Percentiles rank a stretch among this genome's conserved stretches.
Conservation (phyloP, 2,113 vertebrate genomes). For the Nestor notabilis region DNA sequence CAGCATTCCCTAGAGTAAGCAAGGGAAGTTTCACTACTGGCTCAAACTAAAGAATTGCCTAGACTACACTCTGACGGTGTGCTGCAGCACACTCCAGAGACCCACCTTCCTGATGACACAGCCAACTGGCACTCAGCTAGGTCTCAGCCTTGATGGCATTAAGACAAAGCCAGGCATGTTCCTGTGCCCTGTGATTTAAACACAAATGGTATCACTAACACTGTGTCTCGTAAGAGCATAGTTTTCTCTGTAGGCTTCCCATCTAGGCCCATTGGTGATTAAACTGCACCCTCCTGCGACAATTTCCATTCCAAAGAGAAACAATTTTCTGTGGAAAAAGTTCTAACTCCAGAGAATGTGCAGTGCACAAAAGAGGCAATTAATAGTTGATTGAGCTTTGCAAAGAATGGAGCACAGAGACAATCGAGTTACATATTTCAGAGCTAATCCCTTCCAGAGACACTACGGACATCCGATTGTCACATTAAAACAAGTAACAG, state of each 20-base stretch:
- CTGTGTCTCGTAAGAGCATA: fast-evolving
- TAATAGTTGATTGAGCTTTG: background rate
- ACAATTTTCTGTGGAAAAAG: background rate
- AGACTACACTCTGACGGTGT: background rate
- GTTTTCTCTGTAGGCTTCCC: background rate
- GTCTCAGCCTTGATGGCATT: background rate
- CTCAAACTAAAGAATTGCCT: background rate
- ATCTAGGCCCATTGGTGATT: background rate
- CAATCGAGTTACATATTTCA: background rate
- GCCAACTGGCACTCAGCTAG: background rate
- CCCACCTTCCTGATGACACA: background rate
- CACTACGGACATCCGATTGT: background rate
- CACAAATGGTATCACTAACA: fast-evolving
- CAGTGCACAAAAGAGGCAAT: background rate
- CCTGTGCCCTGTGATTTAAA: background rate
- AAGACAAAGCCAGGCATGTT: background rate
- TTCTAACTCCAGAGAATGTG: background rate
- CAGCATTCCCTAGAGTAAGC: background rate
- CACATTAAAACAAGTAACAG: slow-evolving; percentile 6
- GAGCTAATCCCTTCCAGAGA: background rate
- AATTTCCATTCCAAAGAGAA: background rate
- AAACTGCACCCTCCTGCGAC: background rate
- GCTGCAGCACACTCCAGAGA: background rate
- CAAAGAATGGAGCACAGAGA: background rate
- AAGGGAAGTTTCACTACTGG: background rate